Evolutionary conservation across 2,113 vertebrate genomes (phyloP), one percentile per base, ranked within the genome.

Genomic region (Myiozetetes cayanensis): DNA sequence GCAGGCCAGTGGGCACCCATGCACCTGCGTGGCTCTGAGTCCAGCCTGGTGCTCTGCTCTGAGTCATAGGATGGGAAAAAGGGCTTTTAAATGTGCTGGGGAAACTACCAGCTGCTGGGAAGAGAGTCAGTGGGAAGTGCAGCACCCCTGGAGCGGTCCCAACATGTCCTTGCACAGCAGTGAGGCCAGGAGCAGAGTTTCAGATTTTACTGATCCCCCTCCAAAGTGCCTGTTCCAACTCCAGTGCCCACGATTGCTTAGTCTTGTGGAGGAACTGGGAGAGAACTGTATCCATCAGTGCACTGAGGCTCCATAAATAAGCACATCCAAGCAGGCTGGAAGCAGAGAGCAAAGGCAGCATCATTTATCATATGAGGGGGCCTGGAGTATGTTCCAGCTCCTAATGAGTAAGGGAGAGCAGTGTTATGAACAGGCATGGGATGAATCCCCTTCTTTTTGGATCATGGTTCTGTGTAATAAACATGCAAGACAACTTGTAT

Each of bases 401-500:
- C 0, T 90, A 74, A 61, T 58, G 89, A 5, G 4, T 58, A 67
- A 55, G 52, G 72, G 53, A 90, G 78, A 80, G 71, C 77, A 76
- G 84, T 74, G 71, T 92, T 87, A 85, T 58, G 93, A 94, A 89
- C 52, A 96, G 81, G 61, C 87, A 93, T 37, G 87, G 91, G 89
- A 81, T 78, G 92, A 85, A 94, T 72, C 90, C 86, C 66, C 84
- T 93, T 91, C 94, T 86, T 95, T 93, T 93, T 92, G 94, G 95
- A 90, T 87, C 67, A 9, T 7, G 76, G 71, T 74, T 94, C 94
- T 66, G 85, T 90, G 70, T 67, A 93, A 96, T 95, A 97, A 97
- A 93, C 94, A 94, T 37, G 68, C 87, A 75, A 68, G 90, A 95
- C 93, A 79, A 85, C 92, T 96, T 96, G 92, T 94, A 94, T 97